Conservation (phyloP, 2,888 invertebrate species). For the Prosapia bicincta region DNA sequence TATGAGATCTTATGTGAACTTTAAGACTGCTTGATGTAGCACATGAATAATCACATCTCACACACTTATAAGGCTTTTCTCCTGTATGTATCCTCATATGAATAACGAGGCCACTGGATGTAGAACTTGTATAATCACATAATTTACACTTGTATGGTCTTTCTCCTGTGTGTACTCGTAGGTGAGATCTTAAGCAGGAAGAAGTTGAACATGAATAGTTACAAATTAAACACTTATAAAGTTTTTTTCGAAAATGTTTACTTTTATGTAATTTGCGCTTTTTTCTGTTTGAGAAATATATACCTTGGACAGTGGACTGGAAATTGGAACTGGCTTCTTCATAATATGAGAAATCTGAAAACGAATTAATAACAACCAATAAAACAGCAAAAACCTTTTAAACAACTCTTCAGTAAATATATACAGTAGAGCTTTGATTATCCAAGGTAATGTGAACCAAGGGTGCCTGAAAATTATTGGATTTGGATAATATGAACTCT, state of each 20-base stretch:
- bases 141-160: not conserved
- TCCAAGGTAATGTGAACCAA: too few relatives aligned
- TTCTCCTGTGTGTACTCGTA: not conserved
- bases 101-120: not conserved
- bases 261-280: not conserved
- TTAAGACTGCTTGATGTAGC: not conserved
- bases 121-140: not conserved
- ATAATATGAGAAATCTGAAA: not conserved
- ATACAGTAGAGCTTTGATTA: too few relatives aligned
- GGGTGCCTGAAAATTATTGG: too few relatives aligned
- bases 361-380: too few relatives aligned
- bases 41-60: not conserved
- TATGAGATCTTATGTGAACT: not conserved
- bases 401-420: too few relatives aligned
- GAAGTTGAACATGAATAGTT: not conserved
- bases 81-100: not conserved
- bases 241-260: not conserved
- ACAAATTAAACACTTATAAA: not conserved
- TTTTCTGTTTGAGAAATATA: not conserved
- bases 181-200: not conserved
- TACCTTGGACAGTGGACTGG: not conserved
- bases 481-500: too few relatives aligned
- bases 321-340: not conserved
- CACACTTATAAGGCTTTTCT: not conserved
- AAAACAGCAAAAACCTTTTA: too few relatives aligned